Conservation (phyloP, 2,797 vertebrate genomes). For the Manis javanica region DNA sequence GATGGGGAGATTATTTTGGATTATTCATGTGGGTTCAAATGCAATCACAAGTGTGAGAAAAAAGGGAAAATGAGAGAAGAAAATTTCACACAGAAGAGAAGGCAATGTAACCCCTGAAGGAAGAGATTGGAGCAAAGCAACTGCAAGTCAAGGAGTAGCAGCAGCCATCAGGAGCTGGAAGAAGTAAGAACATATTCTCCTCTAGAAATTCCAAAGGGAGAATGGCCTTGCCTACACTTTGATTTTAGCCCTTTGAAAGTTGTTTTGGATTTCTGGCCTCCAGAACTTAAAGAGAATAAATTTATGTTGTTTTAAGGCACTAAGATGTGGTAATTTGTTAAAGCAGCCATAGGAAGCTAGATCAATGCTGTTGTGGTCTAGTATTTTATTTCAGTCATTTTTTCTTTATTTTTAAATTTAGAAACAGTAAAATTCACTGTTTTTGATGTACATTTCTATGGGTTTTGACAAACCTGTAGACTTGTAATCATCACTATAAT, state of each 20-base stretch:
- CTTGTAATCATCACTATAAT: background rate
- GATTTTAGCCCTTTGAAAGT: background rate
- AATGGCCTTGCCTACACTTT: background rate
- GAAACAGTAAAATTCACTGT: background rate
- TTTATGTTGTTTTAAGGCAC: background rate
- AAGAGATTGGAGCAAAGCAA: background rate
- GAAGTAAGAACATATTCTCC: background rate
- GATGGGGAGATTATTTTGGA: background rate
- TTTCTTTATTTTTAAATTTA: conserved; percentile 15
- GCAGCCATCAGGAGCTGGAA: background rate
- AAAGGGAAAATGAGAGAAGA: background rate
- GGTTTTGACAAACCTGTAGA: background rate
- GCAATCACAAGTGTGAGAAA: background rate
- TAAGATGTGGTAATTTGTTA: background rate
- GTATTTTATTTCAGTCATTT: conserved; percentile 4
- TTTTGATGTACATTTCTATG: background rate
- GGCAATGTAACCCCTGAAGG: background rate
- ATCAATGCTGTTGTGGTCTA: background rate
- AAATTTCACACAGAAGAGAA: background rate
- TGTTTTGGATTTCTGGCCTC: background rate
- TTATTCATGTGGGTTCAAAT: background rate
- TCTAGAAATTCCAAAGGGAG: background rate
- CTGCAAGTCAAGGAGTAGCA: background rate
- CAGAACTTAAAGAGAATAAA: background rate
- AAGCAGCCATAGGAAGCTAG: background rate